Evolutionary conservation across 2,113 vertebrate genomes (phyloP).

Genomic region (Alosa alosa): DNA sequence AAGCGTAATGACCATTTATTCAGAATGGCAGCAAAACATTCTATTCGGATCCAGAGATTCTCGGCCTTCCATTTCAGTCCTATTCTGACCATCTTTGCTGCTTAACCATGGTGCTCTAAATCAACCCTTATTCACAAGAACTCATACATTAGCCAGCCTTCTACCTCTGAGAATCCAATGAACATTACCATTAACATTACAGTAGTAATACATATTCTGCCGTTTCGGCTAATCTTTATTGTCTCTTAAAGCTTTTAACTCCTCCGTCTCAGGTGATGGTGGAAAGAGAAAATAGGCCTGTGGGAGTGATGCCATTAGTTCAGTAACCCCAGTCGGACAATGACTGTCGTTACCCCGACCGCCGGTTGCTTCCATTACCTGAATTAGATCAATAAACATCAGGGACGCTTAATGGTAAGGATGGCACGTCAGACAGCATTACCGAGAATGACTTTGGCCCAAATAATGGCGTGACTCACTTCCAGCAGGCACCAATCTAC

Average conservation of each 20-base stretch:
- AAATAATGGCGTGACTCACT: not conserved
- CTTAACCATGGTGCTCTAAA: not conserved
- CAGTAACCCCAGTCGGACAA: not conserved
- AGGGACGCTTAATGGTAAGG: not conserved
- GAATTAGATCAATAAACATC: slow-evolving; percentile 5
- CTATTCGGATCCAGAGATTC: not conserved
- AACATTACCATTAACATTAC: not conserved
- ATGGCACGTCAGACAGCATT: not conserved
- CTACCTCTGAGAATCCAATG: not conserved
- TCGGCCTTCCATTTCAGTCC: not conserved
- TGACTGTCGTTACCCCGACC: not conserved
- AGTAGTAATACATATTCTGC: not conserved
- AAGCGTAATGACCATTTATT: not conserved
- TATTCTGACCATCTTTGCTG: not conserved
- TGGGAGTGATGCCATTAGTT: not conserved
- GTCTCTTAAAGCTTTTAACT: not conserved
- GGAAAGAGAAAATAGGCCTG: not conserved
- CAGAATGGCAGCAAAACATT: not conserved
- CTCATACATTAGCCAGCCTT: not conserved
- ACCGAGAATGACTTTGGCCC: not conserved
- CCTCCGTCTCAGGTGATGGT: not conserved
- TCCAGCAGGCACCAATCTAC: not conserved
- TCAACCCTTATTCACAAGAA: not conserved
- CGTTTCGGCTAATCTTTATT: not conserved
- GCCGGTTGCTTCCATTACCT: not conserved